These are phyloP conservation scores for Pterocles orientalis DNA, from an alignment of 2,113 vertebrate genomes.

Conservation along the genomic window DNA sequence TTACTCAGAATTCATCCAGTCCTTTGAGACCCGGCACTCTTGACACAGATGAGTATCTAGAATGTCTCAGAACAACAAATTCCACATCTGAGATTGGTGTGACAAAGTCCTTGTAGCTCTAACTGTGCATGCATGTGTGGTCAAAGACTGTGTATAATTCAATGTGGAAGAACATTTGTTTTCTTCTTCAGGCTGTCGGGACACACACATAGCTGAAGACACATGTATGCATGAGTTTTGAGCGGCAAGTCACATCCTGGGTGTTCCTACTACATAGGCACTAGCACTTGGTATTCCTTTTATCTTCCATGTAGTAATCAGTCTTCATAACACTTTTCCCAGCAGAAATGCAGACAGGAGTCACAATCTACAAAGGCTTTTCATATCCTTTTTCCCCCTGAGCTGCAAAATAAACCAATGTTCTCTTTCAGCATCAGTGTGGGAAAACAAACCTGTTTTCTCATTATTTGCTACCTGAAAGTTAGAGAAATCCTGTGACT, in stretches of 20 bases:
- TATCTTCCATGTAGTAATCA: rapidly evolving
- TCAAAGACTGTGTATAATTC: not conserved
- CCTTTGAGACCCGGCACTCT: not conserved
- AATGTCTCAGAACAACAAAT: not conserved
- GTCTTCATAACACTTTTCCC: not conserved
- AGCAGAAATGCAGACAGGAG: not conserved
- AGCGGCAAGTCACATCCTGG: not conserved
- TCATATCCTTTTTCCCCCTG: not conserved
- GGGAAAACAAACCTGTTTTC: not conserved
- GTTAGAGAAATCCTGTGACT: not conserved
- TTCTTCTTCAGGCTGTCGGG: not conserved
- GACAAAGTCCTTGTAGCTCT: not conserved
- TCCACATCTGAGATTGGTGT: not conserved
- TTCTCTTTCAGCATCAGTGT: not conserved
- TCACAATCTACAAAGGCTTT: not conserved
- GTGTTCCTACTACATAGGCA: not conserved
- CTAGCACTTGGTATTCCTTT: not conserved
- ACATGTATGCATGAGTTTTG: not conserved
- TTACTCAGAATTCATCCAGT: not conserved
- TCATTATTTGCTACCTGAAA: not conserved
- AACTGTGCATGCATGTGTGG: not conserved
- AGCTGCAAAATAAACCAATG: not conserved
- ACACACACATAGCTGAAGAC: not conserved
- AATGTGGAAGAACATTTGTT: not conserved
- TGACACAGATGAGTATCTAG: not conserved